phyloP scores from a whole-genome alignment of 1,140 invertebrate genomes.

The Aporrectodea caliginosa region DNA sequence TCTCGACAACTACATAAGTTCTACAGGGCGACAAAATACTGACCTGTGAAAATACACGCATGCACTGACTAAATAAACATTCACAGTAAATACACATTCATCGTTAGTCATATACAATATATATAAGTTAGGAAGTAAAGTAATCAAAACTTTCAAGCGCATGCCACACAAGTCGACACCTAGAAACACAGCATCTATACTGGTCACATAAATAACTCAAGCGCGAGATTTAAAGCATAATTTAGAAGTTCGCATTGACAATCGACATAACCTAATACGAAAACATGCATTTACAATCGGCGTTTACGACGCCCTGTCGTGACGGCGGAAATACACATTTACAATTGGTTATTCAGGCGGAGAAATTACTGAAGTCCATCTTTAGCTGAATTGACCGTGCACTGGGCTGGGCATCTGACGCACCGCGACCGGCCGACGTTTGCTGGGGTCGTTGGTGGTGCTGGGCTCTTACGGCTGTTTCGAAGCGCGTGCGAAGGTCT shows the following conservation, averaged over 20 bases:
- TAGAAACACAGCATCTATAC: not conserved
- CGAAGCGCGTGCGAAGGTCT: conserved; percentile 74
- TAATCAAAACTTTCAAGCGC: not conserved
- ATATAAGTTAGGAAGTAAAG: not conserved
- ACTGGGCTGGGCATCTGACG: conserved; percentile 59
- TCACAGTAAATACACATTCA: too few species aligned
- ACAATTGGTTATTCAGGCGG: too few species aligned
- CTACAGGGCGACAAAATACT: too few species aligned
- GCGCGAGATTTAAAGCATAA: not conserved
- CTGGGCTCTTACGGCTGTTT: conserved; percentile 72
- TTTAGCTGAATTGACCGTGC: conserved; percentile 84
- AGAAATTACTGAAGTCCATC: conserved; percentile 89
- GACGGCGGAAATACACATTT: too few species aligned
- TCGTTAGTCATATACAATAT: too few species aligned
- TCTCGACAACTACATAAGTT: too few species aligned
- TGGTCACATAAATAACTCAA: not conserved
- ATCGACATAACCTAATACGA: too few species aligned
- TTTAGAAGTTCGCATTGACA: too few species aligned
- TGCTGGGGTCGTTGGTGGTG: conserved; percentile 59
- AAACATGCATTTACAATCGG: too few species aligned
- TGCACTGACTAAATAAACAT: too few species aligned
- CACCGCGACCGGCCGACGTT: conserved; percentile 55
- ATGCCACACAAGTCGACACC: not conserved
- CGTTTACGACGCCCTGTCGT: too few species aligned
- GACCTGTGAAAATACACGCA: too few species aligned